Evolutionary conservation across 2,797 vertebrate species (phyloP).

Genomic region (Danio tinwini): DNA sequence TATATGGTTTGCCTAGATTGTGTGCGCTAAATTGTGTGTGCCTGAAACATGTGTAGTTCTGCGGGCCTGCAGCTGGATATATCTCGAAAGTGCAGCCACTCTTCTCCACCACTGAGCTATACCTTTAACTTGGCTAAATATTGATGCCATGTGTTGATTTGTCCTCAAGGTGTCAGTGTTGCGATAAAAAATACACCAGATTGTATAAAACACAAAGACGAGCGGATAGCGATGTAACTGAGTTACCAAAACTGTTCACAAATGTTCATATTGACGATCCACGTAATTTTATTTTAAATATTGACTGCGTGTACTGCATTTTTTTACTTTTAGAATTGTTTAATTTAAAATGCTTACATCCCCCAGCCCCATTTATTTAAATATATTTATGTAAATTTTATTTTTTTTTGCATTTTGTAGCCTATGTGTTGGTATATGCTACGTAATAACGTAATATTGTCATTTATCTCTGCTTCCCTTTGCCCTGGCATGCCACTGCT

Average conservation of each 20-base stretch:
- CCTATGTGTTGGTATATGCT: not conserved
- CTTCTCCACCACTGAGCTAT: too few species aligned
- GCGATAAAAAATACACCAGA: not conserved
- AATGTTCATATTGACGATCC: not conserved
- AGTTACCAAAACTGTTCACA: not conserved
- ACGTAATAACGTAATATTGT: not conserved
- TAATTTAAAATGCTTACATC: not conserved
- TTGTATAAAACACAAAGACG: not conserved
- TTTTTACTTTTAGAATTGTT: not conserved
- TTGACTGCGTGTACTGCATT: not conserved
- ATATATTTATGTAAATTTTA: not conserved
- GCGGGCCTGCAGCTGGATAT: too few species aligned
- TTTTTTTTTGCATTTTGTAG: not conserved
- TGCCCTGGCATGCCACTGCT: constrained; percentile 39
- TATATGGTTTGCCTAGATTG: too few species aligned
- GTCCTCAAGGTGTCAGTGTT: constrained; percentile 50
- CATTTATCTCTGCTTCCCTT: not conserved
- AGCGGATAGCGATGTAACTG: not conserved
- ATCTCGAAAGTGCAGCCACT: too few species aligned
- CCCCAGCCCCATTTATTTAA: too few species aligned
- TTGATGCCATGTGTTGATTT: not conserved
- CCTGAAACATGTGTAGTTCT: too few species aligned
- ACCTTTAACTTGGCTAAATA: not conserved
- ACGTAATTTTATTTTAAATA: not conserved
- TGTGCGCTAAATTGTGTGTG: too few species aligned